Conservation (phyloP, 2,888 invertebrate genomes). For the Pollenia labialis region DNA sequence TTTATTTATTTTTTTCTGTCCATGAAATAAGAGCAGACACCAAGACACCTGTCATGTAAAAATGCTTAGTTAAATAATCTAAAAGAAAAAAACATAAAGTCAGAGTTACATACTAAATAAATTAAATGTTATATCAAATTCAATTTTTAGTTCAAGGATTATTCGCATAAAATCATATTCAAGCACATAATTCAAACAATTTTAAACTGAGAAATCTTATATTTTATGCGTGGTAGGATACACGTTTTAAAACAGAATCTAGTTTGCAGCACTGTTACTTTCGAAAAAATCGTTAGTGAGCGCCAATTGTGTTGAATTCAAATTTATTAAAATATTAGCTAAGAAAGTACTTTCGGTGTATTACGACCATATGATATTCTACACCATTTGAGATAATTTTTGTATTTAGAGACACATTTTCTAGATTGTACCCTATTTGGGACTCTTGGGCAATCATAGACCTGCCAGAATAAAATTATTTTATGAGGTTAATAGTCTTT, state of each 20-base stretch:
- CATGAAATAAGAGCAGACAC: conserved; percentile 64
- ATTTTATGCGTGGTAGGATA: conserved; percentile 61
- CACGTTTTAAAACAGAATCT: background rate
- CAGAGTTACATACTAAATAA: conserved; percentile 53
- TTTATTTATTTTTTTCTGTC: conserved; percentile 25
- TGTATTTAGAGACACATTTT: too few species aligned
- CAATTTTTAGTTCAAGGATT: conserved; percentile 71
- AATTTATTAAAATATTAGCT: background rate
- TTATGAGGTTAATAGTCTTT: too few species aligned
- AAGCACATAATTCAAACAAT: conserved; percentile 18
- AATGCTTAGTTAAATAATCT: conserved; percentile 44
- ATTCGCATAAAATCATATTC: conserved; percentile 16
- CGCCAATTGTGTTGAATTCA: background rate
- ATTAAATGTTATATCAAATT: conserved; percentile 49
- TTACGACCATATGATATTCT: too few species aligned
- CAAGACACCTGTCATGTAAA: conserved; percentile 72
- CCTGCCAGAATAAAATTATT: too few species aligned
- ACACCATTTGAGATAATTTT: too few species aligned
- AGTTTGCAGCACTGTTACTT: conserved; percentile 27
- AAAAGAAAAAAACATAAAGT: conserved; percentile 27
- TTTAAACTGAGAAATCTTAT: conserved; percentile 32
- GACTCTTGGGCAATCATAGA: too few species aligned
- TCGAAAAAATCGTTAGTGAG: conserved; percentile 23
- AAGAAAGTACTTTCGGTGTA: too few species aligned
- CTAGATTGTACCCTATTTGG: too few species aligned